A percentile compares a stretch with the other conserved stretches of the same genome.
Evolutionary conservation across 2,113 vertebrate genomes (phyloP).

Genomic region (Ibidorhyncha struthersii): DNA sequence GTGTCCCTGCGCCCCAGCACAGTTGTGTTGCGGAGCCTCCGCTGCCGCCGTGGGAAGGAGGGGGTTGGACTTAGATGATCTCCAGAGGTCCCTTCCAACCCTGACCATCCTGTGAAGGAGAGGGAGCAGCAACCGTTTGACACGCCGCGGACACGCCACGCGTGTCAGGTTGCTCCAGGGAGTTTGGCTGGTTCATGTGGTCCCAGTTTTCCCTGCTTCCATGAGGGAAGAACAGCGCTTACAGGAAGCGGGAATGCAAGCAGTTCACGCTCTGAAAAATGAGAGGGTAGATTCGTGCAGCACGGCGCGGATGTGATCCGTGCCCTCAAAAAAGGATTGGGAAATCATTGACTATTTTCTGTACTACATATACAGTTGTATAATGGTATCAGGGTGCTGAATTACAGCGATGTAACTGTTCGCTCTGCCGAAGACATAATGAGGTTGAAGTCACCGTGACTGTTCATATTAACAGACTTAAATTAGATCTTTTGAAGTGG

Average conservation of each 20-base stretch:
- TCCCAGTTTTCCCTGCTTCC: neutral
- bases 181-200: accelerated
- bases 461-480: neutral
- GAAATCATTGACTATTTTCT: neutral
- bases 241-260: neutral
- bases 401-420: neutral
- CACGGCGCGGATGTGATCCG: accelerated
- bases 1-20: neutral
- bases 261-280: too few species aligned
- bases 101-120: neutral
- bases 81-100: too few species aligned
- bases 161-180: neutral
- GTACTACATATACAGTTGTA: accelerated
- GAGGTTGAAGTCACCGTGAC: neutral
- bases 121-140: neutral
- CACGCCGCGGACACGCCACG: too few species aligned
- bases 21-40: neutral
- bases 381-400: neutral
- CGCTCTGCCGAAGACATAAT: neutral
- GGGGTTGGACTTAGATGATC: too few species aligned
- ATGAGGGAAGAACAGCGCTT: neutral
- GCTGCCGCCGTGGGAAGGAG: neutral
- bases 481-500: constrained; percentile 23
- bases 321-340: accelerated
- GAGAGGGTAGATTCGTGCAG: neutral